A percentile compares a stretch with the other conserved stretches of the same genome.
These are phyloP conservation scores for Theodoxus fluviatilis DNA, from an alignment of 2,888 invertebrate genomes.

Conservation along the genomic window DNA sequence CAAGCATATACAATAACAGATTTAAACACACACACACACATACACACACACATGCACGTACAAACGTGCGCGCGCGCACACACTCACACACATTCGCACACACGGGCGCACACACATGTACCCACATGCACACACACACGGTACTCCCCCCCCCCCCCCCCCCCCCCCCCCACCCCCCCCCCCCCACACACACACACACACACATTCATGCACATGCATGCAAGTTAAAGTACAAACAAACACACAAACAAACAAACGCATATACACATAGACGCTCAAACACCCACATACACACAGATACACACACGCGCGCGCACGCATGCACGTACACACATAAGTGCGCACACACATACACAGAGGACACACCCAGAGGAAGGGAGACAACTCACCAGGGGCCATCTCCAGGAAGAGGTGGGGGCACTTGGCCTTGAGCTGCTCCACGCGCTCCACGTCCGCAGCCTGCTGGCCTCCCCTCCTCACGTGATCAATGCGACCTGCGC, in stretches of 20 bases:
- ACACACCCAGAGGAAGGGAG: too few relatives aligned
- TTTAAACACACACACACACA: constrained; percentile 1
- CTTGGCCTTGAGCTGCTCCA: constrained; percentile 39
- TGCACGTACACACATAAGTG: too few relatives aligned
- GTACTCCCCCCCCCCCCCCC: too few relatives aligned
- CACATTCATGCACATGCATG: too few relatives aligned
- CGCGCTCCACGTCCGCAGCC: constrained; percentile 47
- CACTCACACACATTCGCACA: not conserved
- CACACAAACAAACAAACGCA: too few relatives aligned
- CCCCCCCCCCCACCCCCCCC: too few relatives aligned
- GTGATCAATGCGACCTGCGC: constrained; percentile 29
- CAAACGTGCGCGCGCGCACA: not conserved
- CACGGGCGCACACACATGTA: not conserved
- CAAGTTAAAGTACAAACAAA: too few relatives aligned
- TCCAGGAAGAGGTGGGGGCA: constrained; percentile 45
- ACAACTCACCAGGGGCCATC: constrained; percentile 48
- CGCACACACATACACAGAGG: too few relatives aligned
- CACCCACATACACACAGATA: too few relatives aligned
- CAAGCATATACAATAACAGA: not conserved
- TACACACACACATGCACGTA: not conserved
- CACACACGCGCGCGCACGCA: too few relatives aligned
- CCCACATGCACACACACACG: constrained; percentile 4
- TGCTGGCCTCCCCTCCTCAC: constrained; percentile 37
- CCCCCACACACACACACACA: too few relatives aligned
- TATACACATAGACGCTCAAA: too few relatives aligned